phyloP scores from a whole-genome alignment of 1,140 invertebrate genomes.

The Manduca sexta region DNA sequence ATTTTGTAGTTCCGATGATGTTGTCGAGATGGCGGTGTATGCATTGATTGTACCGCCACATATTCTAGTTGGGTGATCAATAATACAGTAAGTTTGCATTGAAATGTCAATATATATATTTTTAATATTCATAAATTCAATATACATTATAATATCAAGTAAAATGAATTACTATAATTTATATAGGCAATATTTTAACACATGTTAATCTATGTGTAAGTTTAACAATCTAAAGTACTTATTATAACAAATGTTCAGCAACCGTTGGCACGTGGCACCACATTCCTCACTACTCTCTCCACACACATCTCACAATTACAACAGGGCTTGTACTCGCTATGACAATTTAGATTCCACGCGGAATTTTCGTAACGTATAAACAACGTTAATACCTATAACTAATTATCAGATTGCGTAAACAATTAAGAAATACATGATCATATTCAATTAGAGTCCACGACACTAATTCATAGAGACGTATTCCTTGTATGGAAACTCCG shows the following conservation, averaged over 20 bases:
- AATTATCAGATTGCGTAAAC: too few species aligned
- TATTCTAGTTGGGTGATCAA: too few species aligned
- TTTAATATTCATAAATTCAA: constrained; percentile 73
- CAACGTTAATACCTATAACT: too few species aligned
- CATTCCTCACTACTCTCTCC: constrained; percentile 3
- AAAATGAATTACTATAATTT: constrained; percentile 73
- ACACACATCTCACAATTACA: constrained; percentile 28
- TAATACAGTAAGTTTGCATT: constrained; percentile 31
- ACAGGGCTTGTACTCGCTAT: too few species aligned
- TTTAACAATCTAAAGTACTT: constrained; percentile 67
- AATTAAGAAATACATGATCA: too few species aligned
- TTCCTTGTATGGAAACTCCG: too few species aligned
- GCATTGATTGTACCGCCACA: neutral
- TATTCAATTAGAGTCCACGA: too few species aligned
- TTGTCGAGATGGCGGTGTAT: too few species aligned
- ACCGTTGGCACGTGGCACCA: constrained; percentile 5
- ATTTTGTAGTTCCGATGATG: too few species aligned
- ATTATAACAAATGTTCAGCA: constrained; percentile 52
- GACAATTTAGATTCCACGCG: too few species aligned
- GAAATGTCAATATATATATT: constrained; percentile 71
- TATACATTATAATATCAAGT: constrained; percentile 72
- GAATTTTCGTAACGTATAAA: too few species aligned
- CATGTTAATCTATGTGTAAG: constrained; percentile 70
- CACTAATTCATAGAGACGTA: too few species aligned
- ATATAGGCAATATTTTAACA: constrained; percentile 73